phyloP scores from a whole-genome alignment of 2,113 vertebrate genomes.

The Uria aalge region DNA sequence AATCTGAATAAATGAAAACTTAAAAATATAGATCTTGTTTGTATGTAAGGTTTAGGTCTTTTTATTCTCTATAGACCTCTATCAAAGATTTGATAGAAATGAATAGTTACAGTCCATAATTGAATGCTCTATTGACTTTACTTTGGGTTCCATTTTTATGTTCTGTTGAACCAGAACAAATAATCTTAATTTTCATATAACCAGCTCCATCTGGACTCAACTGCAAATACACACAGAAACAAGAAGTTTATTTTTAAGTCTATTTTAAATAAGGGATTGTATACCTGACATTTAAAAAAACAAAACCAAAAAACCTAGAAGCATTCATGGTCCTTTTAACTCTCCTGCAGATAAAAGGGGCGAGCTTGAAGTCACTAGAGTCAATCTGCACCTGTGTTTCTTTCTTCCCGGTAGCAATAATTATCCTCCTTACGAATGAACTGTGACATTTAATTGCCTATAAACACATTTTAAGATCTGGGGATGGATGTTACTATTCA shows the following conservation, averaged over 20 bases:
- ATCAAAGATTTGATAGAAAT: neutral
- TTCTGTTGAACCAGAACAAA: neutral
- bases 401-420: neutral
- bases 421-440: neutral
- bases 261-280: neutral
- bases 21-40: neutral
- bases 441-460: slow-evolving; percentile 28
- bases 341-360: neutral
- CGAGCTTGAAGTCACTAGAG: neutral
- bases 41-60: neutral
- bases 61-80: slow-evolving; percentile 7
- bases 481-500: neutral
- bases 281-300: neutral
- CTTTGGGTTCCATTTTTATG: neutral
- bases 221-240: neutral
- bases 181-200: neutral
- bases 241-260: neutral
- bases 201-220: neutral
- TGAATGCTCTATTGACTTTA: neutral
- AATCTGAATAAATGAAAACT: neutral
- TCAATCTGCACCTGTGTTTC: neutral
- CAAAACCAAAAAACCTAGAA: neutral
- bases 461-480: slow-evolving; percentile 19
- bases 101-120: neutral
- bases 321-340: neutral